phyloP scores from a whole-genome alignment of 2,888 invertebrate species.

The Linnaemya vulpina region DNA sequence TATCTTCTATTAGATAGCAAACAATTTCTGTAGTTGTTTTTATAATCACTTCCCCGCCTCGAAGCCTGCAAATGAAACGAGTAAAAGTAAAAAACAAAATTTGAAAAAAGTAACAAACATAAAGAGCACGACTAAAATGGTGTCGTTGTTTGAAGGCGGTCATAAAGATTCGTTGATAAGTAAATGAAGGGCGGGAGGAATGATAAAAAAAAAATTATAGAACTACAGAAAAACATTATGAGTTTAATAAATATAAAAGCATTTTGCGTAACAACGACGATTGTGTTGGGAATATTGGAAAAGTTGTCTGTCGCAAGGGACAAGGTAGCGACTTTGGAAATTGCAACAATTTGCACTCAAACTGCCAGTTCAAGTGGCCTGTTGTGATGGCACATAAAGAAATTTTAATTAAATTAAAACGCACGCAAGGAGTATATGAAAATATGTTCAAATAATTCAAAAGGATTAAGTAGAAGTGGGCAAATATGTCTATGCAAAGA shows the following conservation, averaged over 20 bases:
- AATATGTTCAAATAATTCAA: not conserved
- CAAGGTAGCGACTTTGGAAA: not conserved
- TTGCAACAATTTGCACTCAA: constrained; percentile 44
- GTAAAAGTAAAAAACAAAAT: not conserved
- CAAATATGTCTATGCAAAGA: not conserved
- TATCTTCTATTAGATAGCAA: too few relatives aligned
- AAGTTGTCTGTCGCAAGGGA: not conserved
- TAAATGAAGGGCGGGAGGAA: constrained; percentile 1
- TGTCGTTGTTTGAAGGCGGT: constrained; percentile 12
- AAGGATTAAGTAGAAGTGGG: not conserved
- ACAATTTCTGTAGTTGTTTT: too few relatives aligned
- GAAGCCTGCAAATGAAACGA: not conserved
- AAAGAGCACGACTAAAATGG: constrained; percentile 43
- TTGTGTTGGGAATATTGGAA: constrained; percentile 11
- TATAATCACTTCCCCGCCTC: not conserved
- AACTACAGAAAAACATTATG: constrained; percentile 9
- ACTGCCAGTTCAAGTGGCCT: constrained; percentile 1
- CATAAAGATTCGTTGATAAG: constrained; percentile 38
- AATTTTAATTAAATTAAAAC: constrained; percentile 46
- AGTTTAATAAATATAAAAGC: constrained; percentile 62
- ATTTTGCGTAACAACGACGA: constrained; percentile 7
- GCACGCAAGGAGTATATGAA: not conserved
- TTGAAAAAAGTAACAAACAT: constrained; percentile 27
- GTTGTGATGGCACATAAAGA: not conserved
- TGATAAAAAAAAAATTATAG: not conserved